These are phyloP conservation scores for Origma solitaria DNA, from an alignment of 2,113 vertebrate species.

Conservation along the genomic window DNA sequence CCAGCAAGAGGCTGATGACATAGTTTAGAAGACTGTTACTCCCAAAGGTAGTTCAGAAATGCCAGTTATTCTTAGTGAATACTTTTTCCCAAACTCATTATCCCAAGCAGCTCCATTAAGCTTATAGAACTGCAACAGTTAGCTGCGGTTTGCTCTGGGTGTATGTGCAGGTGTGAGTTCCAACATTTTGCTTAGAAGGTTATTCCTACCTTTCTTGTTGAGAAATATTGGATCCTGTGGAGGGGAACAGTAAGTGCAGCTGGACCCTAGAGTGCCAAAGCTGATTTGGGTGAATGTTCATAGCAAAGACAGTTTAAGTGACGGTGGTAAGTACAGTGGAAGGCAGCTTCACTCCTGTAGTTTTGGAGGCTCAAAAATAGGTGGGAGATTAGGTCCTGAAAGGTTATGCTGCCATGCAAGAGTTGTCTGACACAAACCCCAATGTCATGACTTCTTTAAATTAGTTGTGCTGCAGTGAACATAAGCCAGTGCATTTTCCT, in stretches of 20 bases:
- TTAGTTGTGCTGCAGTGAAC: background rate
- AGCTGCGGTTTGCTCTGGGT: background rate
- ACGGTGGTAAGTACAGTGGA: background rate
- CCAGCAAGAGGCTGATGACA: background rate
- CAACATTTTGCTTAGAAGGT: background rate
- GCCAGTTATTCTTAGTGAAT: background rate
- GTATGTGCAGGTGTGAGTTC: background rate
- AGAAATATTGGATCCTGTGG: background rate
- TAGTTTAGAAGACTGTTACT: background rate
- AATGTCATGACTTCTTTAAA: background rate
- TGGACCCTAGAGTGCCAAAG: background rate
- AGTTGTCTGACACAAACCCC: background rate
- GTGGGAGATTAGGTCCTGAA: background rate
- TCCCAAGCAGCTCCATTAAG: background rate
- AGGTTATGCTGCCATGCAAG: background rate
- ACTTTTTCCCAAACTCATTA: background rate
- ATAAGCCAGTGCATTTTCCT: background rate
- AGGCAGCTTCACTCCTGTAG: background rate
- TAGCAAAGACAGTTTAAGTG: background rate
- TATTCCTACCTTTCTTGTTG: background rate
- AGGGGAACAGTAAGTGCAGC: background rate
- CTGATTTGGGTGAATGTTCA: background rate
- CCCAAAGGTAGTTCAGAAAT: constrained; percentile 9
- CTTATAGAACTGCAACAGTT: background rate
- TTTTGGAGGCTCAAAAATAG: background rate